Evolutionary conservation across 2,797 vertebrate genomes (phyloP), one percentile per base, ranked within the genome.

Genomic region (Antrozous pallidus): DNA sequence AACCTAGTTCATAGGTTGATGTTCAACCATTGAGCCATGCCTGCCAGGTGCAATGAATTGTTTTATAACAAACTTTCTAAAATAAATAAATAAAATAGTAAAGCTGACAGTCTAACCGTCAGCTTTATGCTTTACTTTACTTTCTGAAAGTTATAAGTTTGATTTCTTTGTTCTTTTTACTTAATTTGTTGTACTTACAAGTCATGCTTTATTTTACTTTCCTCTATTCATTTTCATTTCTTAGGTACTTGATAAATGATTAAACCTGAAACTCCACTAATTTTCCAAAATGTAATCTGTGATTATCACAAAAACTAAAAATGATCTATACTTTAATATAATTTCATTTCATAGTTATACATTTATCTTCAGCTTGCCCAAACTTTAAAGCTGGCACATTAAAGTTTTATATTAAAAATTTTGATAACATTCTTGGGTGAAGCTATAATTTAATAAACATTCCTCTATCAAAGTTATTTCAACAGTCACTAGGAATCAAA

Each of bases 391-490:
- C 3, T 58, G 16, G 8, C 7, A 94, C 10, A 75, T 73, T 91
- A 58, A 96, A 91, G n/a, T 28, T 85, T 95, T 79, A 87, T 8
- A 75, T 79, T 75, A 38, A 92, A 91, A 90, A 88, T 74, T 9
- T 40, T 77, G 5, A 88, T 61, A 54, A 80, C 11, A 51, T 67
- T 73, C 74, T 88, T 71, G 33, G 8, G 2, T 56, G 70, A 74
- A 31, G 38, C 83, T 89, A 78, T 51, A 84, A 89, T 81, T 77
- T 82, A 70, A 81, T 83, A 58, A 94, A 7, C 7, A 87, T 81
- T 83, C 26, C 18, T 93, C 24, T 71, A 26, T 61, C 49, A 83
- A 88, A 79, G 81, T 61, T 61, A 75, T 80, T 92, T 89, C 33
- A 79, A 56, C 31, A 88, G 38, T 74, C 31, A 33, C 3, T 71